Evolutionary conservation across 2,113 vertebrate genomes (phyloP).

Genomic region (Hyaena hyaena): DNA sequence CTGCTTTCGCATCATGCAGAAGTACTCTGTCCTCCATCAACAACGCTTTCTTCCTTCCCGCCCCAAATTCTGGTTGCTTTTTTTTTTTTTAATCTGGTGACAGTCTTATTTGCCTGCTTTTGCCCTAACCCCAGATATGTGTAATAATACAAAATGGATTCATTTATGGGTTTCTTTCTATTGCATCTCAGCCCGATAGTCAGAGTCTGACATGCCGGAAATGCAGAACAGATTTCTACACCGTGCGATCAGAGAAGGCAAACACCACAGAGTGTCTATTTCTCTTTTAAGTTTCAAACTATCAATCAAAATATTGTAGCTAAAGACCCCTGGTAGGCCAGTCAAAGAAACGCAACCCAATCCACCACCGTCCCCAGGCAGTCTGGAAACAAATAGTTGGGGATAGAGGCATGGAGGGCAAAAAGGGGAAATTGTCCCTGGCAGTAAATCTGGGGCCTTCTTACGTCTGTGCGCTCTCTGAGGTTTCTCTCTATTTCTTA

Average conservation of each 20-base stretch:
- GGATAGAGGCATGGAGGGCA: neutral
- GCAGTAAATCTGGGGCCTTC: neutral
- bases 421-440: neutral
- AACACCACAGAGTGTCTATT: neutral
- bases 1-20: rapidly evolving
- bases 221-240: neutral
- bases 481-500: neutral
- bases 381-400: neutral
- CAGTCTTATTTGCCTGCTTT: neutral
- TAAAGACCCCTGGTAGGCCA: neutral
- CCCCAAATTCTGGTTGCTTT: neutral
- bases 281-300: neutral
- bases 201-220: neutral
- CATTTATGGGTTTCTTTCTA: neutral
- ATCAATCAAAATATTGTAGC: neutral
- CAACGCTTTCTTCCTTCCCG: neutral
- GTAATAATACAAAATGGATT: neutral
- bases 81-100: neutral
- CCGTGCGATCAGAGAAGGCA: neutral
- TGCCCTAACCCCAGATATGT: too few relatives aligned
- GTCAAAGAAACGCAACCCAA: neutral
- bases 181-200: neutral
- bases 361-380: rapidly evolving
- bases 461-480: neutral
- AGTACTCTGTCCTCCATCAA: neutral